These are phyloP conservation scores for Dione vanillae DNA, from an alignment of 2,888 invertebrate species.

Conservation along the genomic window DNA sequence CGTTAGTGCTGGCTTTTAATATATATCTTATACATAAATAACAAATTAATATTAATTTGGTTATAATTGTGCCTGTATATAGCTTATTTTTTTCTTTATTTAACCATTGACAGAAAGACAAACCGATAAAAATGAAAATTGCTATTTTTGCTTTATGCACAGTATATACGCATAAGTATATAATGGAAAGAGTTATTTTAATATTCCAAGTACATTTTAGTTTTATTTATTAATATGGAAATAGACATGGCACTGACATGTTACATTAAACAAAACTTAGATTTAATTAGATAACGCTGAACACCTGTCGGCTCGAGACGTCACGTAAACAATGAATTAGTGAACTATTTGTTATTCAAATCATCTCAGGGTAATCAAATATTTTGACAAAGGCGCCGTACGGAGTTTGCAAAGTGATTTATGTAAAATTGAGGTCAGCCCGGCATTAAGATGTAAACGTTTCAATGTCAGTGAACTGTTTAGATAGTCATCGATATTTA, in stretches of 20 bases:
- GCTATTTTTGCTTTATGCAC: no score
- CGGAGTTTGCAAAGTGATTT: conserved; percentile 13
- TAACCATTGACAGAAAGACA: no score
- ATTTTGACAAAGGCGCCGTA: conserved; percentile 29
- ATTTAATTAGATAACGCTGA: conserved; percentile 22
- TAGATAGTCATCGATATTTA: background rate
- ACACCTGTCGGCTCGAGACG: conserved; percentile 25
- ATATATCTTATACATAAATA: no score
- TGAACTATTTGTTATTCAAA: conserved; percentile 43
- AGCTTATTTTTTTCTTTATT: no score
- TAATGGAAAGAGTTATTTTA: no score
- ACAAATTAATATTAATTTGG: no score
- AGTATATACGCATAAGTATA: no score
- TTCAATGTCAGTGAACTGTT: background rate
- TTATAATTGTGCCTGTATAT: no score
- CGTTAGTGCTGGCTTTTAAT: no score
- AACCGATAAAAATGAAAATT: no score
- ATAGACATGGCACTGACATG: background rate
- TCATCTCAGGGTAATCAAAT: conserved; percentile 38
- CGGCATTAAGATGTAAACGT: background rate
- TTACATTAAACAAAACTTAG: background rate
- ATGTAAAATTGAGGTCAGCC: conserved; percentile 1
- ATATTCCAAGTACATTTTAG: no score
- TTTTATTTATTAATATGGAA: no score
- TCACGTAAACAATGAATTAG: conserved; percentile 43